Conservation (phyloP, 2,888 invertebrate species). For the Hoplodrina blanda region DNA sequence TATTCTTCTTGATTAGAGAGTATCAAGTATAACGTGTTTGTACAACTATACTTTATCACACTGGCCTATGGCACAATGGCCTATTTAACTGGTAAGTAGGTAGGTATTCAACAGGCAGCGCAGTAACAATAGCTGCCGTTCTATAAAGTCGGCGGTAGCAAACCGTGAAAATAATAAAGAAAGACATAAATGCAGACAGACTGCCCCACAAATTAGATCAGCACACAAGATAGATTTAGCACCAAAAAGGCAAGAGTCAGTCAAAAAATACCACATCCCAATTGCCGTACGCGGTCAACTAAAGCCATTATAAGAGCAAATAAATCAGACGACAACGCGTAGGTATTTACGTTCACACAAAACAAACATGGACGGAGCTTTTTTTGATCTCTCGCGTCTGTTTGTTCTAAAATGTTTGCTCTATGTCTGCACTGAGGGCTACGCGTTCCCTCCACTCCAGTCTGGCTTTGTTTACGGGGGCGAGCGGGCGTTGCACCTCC, state of each 20-base stretch:
- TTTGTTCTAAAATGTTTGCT: constrained; percentile 78
- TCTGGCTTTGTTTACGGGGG: constrained; percentile 83
- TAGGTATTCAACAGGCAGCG: too few species aligned
- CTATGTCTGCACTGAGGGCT: constrained; percentile 76
- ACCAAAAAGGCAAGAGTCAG: constrained; percentile 14
- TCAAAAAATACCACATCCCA: neutral
- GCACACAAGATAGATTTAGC: constrained; percentile 13
- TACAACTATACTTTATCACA: too few species aligned
- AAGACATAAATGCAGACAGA: constrained; percentile 60
- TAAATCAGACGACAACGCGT: constrained; percentile 43
- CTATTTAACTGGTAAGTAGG: too few species aligned
- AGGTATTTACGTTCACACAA: constrained; percentile 60
- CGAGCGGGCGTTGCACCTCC: constrained; percentile 80
- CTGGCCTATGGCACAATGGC: too few species aligned
- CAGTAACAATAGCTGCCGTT: too few species aligned
- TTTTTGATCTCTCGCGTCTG: constrained; percentile 74
- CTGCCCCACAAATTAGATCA: constrained; percentile 11
- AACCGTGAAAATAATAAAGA: constrained; percentile 54
- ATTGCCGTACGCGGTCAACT: neutral
- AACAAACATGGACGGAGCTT: constrained; percentile 68
- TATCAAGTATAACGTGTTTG: too few species aligned
- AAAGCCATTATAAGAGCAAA: constrained; percentile 44
- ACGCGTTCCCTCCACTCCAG: constrained; percentile 75
- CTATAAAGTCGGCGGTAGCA: constrained; percentile 19
- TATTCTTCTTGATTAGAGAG: too few species aligned